Base-by-base conservation (phyloP, 2,888 invertebrate species). In the Panorpa germanica region DNA sequence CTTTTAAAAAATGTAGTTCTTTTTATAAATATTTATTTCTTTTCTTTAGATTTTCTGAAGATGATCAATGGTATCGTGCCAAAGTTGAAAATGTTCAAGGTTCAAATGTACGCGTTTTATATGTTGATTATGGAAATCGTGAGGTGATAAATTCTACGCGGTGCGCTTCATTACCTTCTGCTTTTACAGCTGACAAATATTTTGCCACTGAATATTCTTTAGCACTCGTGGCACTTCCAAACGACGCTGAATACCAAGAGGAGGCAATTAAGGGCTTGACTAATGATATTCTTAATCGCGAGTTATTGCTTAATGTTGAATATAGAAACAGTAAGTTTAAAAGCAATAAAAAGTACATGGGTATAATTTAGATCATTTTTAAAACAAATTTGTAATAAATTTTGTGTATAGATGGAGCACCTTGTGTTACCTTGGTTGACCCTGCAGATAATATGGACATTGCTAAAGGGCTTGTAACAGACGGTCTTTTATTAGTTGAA, bases 21-120 rank as follows among this genome's bases (percentile, higher is more conserved):
- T 13, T 6, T 14, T 11, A 25, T 11, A 14, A 14, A 23, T 13
- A 9, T 4, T 5, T 25, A 11, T 10, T 17, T 27, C 16, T 10
- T 27, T 5, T 9, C 10, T 27, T 15, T 15, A 58, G 63, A 47
- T 98, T 86, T 52, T 68, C 73, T 3, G 61, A 68, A 16, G 95
- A 95, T 48, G 75, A 81, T 38, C 76, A 83, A 45, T 99, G 98
- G 98, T 98, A 98, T 55, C 67, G 98, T 43, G 95, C 86, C 1
- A 82, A 75, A 50, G 69, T 95, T n/a, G 88, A 91, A 46, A 80
- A 72, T 45, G 55, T 82, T 2, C 55, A 65, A 30, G 75, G 77
- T 20, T 64, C 69, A 34, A 75, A 76, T 44, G 76, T 74, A 9
- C 69, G 70, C 30, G 78, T 98, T 18, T 65, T 81, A 37, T 98